Evolutionary conservation across 2,113 vertebrate species (phyloP).

Genomic region (Parus major): DNA sequence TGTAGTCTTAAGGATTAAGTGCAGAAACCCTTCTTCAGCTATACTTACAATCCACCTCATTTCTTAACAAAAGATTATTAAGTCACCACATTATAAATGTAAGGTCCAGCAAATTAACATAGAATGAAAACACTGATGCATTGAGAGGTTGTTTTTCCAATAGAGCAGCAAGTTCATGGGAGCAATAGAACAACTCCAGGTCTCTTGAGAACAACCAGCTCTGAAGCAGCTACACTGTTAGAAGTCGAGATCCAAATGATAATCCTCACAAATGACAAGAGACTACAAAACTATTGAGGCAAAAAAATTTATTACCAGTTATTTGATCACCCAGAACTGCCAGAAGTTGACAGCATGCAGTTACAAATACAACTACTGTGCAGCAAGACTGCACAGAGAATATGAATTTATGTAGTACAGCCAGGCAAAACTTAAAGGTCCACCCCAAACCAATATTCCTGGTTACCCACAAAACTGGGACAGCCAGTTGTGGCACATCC

Average conservation of each 20-base stretch:
- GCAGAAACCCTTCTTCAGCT: neutral
- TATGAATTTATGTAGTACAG: neutral
- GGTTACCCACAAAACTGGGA: neutral
- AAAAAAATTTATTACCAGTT: neutral
- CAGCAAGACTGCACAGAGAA: neutral
- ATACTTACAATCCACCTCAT: neutral
- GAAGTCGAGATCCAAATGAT: neutral
- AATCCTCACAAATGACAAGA: neutral
- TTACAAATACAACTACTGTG: neutral
- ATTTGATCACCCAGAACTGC: neutral
- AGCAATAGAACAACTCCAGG: neutral
- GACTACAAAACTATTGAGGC: neutral
- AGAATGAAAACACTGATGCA: neutral
- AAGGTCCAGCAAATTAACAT: neutral
- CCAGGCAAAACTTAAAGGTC: neutral
- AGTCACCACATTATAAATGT: neutral
- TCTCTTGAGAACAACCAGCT: neutral
- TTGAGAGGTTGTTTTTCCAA: neutral
- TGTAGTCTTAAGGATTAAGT: neutral
- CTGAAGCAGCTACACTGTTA: neutral
- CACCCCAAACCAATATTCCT: neutral
- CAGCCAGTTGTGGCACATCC: neutral
- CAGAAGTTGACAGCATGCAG: neutral
- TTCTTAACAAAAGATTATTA: neutral
- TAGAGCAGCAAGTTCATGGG: neutral